phyloP scores from a whole-genome alignment of 2,888 invertebrate species.

The Agrochola macilenta region DNA sequence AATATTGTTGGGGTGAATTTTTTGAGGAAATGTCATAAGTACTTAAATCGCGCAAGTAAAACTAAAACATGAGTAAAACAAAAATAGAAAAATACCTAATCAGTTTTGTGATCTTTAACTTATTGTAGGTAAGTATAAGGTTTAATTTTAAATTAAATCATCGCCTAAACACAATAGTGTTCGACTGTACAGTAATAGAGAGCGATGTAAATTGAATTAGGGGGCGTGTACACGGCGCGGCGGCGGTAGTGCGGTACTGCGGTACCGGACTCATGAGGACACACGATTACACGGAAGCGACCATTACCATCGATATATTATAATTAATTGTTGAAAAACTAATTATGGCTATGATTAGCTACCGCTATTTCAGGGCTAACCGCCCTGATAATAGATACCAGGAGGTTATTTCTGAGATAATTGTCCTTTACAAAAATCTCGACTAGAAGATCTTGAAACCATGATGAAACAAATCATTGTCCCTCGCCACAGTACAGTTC shows the following conservation, averaged over 20 bases:
- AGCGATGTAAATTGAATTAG: constrained; percentile 87
- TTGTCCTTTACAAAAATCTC: neutral
- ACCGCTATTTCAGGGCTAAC: neutral
- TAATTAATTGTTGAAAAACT: constrained; percentile 54
- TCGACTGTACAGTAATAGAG: constrained; percentile 71
- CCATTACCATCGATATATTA: constrained; percentile 38
- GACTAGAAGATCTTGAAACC: neutral
- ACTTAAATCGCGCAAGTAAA: neutral
- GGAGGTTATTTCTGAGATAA: neutral
- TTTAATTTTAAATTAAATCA: constrained; percentile 22
- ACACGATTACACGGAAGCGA: constrained; percentile 39
- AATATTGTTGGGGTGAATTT: neutral
- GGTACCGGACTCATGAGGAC: constrained; percentile 21
- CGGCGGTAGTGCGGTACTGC: constrained; percentile 12
- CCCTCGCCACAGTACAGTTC: neutral
- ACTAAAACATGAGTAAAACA: neutral
- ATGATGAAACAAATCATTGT: neutral
- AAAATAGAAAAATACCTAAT: neutral
- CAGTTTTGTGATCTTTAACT: constrained; percentile 14
- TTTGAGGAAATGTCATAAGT: neutral
- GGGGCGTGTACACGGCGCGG: constrained; percentile 77
- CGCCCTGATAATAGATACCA: neutral
- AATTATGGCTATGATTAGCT: constrained; percentile 32
- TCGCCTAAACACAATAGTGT: constrained; percentile 51
- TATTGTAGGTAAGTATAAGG: neutral